Conservation (phyloP, 2,113 vertebrate species). For the Aldabrachelys gigantea region DNA sequence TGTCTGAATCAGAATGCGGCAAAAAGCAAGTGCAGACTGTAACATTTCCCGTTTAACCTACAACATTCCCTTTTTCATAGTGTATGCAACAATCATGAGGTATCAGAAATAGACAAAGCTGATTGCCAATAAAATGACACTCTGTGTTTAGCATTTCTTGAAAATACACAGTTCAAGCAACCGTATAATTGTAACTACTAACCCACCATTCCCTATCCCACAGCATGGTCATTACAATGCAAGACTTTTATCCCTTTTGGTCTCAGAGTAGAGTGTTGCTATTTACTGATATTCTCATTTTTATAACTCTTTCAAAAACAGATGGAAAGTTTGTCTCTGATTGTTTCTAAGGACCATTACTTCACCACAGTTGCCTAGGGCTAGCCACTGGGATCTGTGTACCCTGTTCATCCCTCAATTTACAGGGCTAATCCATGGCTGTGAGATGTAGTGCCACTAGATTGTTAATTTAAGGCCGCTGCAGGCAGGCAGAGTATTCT, state of each 20-base stretch:
- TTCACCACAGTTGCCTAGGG: not conserved
- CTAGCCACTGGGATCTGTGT: not conserved
- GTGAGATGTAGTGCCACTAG: not conserved
- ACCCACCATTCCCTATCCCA: not conserved
- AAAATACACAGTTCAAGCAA: not conserved
- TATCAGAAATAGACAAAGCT: not conserved
- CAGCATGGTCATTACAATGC: not conserved
- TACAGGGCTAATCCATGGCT: not conserved
- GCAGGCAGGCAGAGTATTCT: not conserved
- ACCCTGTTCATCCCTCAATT: not conserved
- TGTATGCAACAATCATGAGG: not conserved
- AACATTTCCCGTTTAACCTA: not conserved
- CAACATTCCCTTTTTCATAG: not conserved
- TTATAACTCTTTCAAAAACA: not conserved
- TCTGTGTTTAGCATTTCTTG: fast-evolving
- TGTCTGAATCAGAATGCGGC: not conserved
- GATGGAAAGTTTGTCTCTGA: not conserved
- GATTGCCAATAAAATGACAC: not conserved
- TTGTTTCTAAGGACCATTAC: not conserved
- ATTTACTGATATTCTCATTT: not conserved
- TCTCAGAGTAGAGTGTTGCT: not conserved
- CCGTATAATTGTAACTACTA: not conserved
- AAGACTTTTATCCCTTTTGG: not conserved
- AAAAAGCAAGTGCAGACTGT: not conserved
- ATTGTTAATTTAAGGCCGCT: not conserved